Evolutionary conservation across 2,888 invertebrate genomes (phyloP).

Genomic region (Anagyrus pseudococci): DNA sequence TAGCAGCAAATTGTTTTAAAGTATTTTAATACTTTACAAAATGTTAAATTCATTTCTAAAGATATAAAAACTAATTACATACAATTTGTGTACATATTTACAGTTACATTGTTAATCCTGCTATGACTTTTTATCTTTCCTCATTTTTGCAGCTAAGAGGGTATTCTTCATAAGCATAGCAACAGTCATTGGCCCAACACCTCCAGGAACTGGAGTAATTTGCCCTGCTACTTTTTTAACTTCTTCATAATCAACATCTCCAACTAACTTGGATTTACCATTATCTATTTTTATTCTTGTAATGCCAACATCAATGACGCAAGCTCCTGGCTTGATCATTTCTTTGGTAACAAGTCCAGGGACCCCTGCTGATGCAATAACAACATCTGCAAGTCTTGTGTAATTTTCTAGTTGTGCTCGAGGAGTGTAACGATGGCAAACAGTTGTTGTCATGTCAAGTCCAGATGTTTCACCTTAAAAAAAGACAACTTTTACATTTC

Average conservation of each 20-base stretch:
- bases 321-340: constrained; percentile 89
- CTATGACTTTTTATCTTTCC: constrained; percentile 45
- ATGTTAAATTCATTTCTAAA: too few relatives aligned
- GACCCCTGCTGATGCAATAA: constrained; percentile 77
- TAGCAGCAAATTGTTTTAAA: too few relatives aligned
- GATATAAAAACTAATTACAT: too few relatives aligned
- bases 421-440: constrained; percentile 89
- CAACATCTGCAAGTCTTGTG: constrained; percentile 78
- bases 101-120: too few relatives aligned
- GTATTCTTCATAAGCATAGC: constrained; percentile 94
- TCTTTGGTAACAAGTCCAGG: constrained; percentile 78
- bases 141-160: constrained; percentile 72
- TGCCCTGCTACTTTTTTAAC: constrained; percentile 82
- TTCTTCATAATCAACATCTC: constrained; percentile 89
- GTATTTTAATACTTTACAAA: too few relatives aligned
- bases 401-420: constrained; percentile 74
- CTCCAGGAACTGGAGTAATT: constrained; percentile 91
- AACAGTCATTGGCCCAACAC: constrained; percentile 94
- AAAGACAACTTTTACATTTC: constrained; percentile 5
- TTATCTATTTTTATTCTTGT: constrained; percentile 71
- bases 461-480: constrained; percentile 64
- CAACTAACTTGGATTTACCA: constrained; percentile 79
- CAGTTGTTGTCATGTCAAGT: constrained; percentile 86
- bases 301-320: constrained; percentile 89
- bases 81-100: too few relatives aligned